Base-by-base conservation (phyloP, 2,113 vertebrate genomes). In the Xiphias gladius region DNA sequence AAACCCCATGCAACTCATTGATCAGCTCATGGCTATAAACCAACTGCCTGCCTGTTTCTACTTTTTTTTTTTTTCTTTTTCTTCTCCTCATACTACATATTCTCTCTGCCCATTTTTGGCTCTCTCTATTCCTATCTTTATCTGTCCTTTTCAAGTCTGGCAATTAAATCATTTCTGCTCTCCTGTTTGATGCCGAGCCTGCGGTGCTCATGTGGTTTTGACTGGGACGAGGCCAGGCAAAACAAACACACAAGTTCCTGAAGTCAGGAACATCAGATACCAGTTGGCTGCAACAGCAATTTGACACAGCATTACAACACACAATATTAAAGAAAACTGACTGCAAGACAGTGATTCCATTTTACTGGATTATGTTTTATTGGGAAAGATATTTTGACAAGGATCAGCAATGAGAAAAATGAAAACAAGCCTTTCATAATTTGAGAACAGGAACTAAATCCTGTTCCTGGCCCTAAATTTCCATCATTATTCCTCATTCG, bases 151-250 rank as follows among this genome's bases (percentile, higher is more conserved):
- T 63, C 59, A 79, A 77, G 64, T 64, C 61, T 50, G 52, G 57
- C 73, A 83, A 85, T 93, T 73, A 89, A 89, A 88, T 79, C 10
- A 71, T 85, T 78, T 83, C 67, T 69, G 57, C 79, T 82, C n/a
- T 66, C 43, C 65, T 48, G 85, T 92, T 80, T 86, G 87, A 87
- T 86, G 74, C 59, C 7, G 50, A 26, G 74, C 37, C 61, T 54
- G 35, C 54, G 4, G 61, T 24, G 50, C 71, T 73, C 11, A 32
- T 54, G 73, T 63, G 71, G 75, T 79, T 85, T 65, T 17, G 72
- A 24, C 73, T 83, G 74, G 80, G 84, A 41, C 19, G 26, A 37
- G 32, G 83, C 87, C 91, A 91, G 73, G 55, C 57, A 66, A 86
- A 91, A 89, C 87, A 90, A 86, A 76, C 66, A 74, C 73, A 54